Base-by-base conservation (phyloP, 2,113 vertebrate species). In the Aleadryas rufinucha region DNA sequence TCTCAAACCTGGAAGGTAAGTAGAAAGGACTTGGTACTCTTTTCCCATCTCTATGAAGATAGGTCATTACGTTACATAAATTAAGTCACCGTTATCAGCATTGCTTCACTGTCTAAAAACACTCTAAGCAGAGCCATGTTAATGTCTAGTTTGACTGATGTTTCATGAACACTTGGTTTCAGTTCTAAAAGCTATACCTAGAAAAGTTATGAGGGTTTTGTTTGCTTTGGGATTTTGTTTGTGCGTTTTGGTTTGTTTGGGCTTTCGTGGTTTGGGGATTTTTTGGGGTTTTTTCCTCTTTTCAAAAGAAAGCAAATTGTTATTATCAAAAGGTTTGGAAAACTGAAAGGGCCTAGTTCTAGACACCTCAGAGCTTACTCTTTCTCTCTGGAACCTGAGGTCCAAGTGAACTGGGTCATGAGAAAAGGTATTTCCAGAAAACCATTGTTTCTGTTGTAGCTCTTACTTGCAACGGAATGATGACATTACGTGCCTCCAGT, bases 271-370 rank as follows among this genome's bases (percentile, higher is more conserved):
- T 52, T 35, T 54, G 54, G 10, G 28, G 20, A 23, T 68, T 35
- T 44, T 35, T 33, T 9, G 1, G 6, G 3, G 0, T 3, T 14
- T 65, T 74, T 47, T 49, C 4, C 3, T 11, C 21, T 61, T 66
- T 65, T 60, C 20, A 26, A 69, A 92, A 56, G 27, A 74, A 83
- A 57, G 7, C 15, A 50, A 74, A 64, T 24, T 49, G 2, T 66
- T 66, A 9, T 60, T 69, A 53, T 49, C 7, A 33, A 31, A 76
- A 79, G 2, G 5, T 65, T 71, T 91, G 41, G 42, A 90, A 64
- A 82, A 79, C 23, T 76, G 28, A 39, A 71, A 45, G 8, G 3
- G 2, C 41, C 30, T 47, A 5, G 7, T 30, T 87, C 19, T 66
- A 22, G 15, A 59, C 19, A 56, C 1, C 8, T 50, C n/a, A 35